Conservation (phyloP, 2,888 invertebrate genomes). For the Drosophila pullipes region DNA sequence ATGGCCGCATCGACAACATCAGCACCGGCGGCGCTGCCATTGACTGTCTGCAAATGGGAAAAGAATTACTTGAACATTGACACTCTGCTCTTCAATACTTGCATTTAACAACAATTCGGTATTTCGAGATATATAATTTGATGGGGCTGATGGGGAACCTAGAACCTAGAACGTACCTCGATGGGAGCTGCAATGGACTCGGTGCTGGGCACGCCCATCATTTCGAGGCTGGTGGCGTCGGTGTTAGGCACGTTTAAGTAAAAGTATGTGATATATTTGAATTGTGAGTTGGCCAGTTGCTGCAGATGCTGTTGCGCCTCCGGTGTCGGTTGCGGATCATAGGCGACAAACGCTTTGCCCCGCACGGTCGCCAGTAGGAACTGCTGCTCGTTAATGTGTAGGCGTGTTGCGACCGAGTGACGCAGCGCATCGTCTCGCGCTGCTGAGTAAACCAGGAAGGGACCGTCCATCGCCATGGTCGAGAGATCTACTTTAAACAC, state of each 20-base stretch:
- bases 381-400: constrained; percentile 83
- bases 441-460: constrained; percentile 87
- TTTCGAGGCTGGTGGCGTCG: constrained; percentile 86
- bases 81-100: constrained; percentile 29
- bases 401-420: constrained; percentile 86
- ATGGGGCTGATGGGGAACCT: not conserved
- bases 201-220: constrained; percentile 86
- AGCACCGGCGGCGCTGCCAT: constrained; percentile 75
- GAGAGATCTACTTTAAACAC: constrained; percentile 88
- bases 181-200: constrained; percentile 61
- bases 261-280: constrained; percentile 88
- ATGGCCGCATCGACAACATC: constrained; percentile 84
- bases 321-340: constrained; percentile 80
- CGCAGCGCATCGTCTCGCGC: constrained; percentile 87
- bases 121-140: constrained; percentile 1
- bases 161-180: constrained; percentile 43
- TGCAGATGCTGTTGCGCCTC: constrained; percentile 86
- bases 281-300: constrained; percentile 83
- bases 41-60: constrained; percentile 44
- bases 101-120: constrained; percentile 7
- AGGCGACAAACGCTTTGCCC: constrained; percentile 86
- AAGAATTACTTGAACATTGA: constrained; percentile 35
- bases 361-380: constrained; percentile 76
- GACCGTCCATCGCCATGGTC: constrained; percentile 88
- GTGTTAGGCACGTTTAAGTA: constrained; percentile 88